Base-by-base conservation (phyloP, 2,797 vertebrate genomes). In the Sebastiscus albofasciatus region DNA sequence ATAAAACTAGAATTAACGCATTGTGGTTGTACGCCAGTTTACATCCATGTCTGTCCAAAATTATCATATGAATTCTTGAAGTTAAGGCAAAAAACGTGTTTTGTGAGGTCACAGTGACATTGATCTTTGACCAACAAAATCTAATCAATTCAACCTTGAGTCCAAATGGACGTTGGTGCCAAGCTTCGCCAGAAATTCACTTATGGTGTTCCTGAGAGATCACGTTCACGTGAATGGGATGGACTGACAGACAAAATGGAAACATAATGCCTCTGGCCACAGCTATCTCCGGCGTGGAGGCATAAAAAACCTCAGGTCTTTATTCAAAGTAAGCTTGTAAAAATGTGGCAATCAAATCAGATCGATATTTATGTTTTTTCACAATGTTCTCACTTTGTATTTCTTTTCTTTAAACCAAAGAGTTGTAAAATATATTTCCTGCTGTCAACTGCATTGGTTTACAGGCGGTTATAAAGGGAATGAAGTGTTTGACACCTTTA, bases 331-430 rank as follows among this genome's bases (percentile, higher is more conserved):
- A 6, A 11, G 29, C 34, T 39, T 64, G 12, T 20, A 64, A 64
- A 64, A 4, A 56, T 67, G 33, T 24, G 12, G 22, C 14, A 22
- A 66, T 52, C 1, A 46, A 8, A 31, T 29, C 10, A 12, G 1
- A 39, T 11, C 1, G 14, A n/a, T 13, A 13, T 46, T 24, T 18
- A 3, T 20, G 14, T 24, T 60, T 39, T 14, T 0, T 34, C 14
- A 49, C 5, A 60, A 11, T 6, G 2, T 33, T 14, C 3, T 4
- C 27, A 22, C n/a, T 13, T 26, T 67, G 36, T 11, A 4, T 56
- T 71, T n/a, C 18, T 10, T 60, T 66, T 22, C 18, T 77, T 42
- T 34, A 24, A 81, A 49, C 36, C 29, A 65, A 56, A 54, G 22
- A 66, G 72, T 36, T 39, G 36, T 11, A 39, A 71, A 68, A 61